These are phyloP conservation scores for Gadus chalcogrammus DNA, from an alignment of 2,113 vertebrate genomes.

Conservation along the genomic window DNA sequence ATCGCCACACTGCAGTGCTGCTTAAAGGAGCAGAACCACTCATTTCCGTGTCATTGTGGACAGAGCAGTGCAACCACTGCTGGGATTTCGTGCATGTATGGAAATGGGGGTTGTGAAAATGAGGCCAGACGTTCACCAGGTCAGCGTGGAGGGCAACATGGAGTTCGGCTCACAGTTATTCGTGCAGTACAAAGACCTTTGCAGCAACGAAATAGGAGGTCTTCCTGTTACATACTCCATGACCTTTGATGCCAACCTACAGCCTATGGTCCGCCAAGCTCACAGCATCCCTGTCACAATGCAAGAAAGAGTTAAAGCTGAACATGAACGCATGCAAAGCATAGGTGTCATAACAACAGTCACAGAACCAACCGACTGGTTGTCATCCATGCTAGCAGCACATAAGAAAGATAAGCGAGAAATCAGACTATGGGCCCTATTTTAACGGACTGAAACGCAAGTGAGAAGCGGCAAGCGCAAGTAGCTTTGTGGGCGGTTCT, in stretches of 20 bases:
- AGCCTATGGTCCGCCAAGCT: slow-evolving; percentile 2
- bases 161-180: no score
- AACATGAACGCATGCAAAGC: no score
- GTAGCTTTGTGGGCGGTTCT: no score
- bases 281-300: not conserved
- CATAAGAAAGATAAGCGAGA: no score
- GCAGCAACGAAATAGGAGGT: slow-evolving; percentile 2
- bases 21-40: slow-evolving; percentile 16
- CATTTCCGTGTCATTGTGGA: slow-evolving; percentile 22
- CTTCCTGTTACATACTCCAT: slow-evolving; percentile 31
- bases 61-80: slow-evolving; percentile 20
- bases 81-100: slow-evolving; percentile 22
- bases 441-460: no score
- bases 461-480: no score
- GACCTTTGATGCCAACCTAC: slow-evolving; percentile 18
- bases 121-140: slow-evolving; percentile 13
- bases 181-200: slow-evolving; percentile 2
- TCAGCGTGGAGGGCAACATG: slow-evolving; percentile 15
- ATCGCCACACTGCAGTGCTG: slow-evolving; percentile 18
- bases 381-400: no score
- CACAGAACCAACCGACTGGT: not conserved
- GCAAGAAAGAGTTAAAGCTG: no score
- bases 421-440: no score
- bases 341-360: slow-evolving; percentile 20
- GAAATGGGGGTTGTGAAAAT: slow-evolving; percentile 25